Evolutionary conservation across 2,888 invertebrate genomes (phyloP).

Genomic region (Rhimphoctona megacephalus): DNA sequence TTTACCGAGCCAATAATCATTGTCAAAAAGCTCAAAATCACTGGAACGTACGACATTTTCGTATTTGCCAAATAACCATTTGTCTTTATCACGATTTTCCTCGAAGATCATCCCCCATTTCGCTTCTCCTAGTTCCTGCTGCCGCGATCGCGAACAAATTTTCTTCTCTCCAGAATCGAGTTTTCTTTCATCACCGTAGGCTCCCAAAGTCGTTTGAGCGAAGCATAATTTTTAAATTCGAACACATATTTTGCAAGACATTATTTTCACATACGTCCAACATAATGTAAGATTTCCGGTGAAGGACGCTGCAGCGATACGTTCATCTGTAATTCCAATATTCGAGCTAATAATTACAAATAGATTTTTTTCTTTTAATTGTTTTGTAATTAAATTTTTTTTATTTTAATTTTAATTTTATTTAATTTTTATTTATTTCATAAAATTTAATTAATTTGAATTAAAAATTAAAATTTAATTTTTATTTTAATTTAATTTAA

Average conservation of each 20-base stretch:
- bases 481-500: background rate
- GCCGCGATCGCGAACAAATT: conserved; percentile 8
- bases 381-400: no score
- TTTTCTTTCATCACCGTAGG: conserved; percentile 39
- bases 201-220: conserved; percentile 3
- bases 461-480: background rate
- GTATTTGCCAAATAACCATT: background rate
- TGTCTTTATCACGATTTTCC: conserved; percentile 55
- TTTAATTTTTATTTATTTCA: no score
- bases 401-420: no score
- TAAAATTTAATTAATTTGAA: no score
- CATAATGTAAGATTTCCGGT: background rate
- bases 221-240: background rate
- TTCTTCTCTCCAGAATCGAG: background rate
- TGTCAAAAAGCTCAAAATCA: conserved; percentile 53
- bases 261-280: background rate
- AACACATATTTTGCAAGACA: background rate
- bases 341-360: background rate
- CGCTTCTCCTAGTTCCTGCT: background rate
- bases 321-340: conserved; percentile 42
- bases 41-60: conserved; percentile 49
- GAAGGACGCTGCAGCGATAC: background rate
- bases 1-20: conserved; percentile 54
- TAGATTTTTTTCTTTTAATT: background rate
- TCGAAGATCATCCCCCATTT: conserved; percentile 45